Conservation (phyloP, 1,140 invertebrate species). For the Fopius arisanus region DNA sequence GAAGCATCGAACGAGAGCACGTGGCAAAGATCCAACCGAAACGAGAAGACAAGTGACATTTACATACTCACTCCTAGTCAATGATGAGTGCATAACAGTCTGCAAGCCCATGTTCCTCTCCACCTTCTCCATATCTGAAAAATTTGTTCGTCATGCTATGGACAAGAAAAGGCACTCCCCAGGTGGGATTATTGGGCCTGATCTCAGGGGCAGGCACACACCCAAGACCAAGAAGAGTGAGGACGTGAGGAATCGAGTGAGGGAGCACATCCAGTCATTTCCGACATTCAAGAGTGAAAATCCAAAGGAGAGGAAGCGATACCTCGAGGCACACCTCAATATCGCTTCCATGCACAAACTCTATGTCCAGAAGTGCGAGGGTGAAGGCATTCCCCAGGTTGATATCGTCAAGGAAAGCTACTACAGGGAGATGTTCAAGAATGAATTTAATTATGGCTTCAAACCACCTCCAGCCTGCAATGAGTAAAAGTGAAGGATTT, state of each 20-base stretch:
- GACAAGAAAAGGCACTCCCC: conserved; percentile 43
- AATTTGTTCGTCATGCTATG: conserved; percentile 45
- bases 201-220: conserved; percentile 42
- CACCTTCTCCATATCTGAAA: conserved; percentile 45
- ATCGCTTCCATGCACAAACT: conserved; percentile 45
- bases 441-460: conserved; percentile 46
- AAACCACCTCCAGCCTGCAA: conserved; percentile 8
- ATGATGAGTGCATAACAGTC: conserved; percentile 42
- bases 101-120: conserved; percentile 50
- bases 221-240: conserved; percentile 48
- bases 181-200: conserved; percentile 39
- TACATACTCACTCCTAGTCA: conserved; percentile 42
- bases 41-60: conserved; percentile 44
- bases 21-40: conserved; percentile 37
- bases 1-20: conserved; percentile 42
- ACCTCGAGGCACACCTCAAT: conserved; percentile 39
- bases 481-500: not conserved
- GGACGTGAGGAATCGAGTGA: conserved; percentile 38
- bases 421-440: conserved; percentile 48
- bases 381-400: conserved; percentile 36
- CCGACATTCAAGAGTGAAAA: conserved; percentile 32
- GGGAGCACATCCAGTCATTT: conserved; percentile 43
- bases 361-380: conserved; percentile 42
- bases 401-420: conserved; percentile 47
- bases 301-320: conserved; percentile 35